Conservation (phyloP, 2,888 invertebrate species). For the Drosophila longiperda region DNA sequence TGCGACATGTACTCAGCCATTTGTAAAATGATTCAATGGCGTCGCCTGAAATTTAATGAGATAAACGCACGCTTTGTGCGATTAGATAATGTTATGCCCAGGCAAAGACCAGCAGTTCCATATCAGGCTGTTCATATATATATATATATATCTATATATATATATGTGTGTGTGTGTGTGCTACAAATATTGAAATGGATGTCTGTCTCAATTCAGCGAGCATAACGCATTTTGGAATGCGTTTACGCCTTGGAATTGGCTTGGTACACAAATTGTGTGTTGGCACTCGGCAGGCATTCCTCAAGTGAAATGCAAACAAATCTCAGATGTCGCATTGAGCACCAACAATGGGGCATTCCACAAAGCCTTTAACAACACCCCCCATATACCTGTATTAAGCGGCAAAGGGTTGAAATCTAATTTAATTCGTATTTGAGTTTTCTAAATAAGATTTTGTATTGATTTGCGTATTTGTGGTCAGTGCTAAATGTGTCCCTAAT, state of each 20-base stretch:
- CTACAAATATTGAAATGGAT: constrained; percentile 1
- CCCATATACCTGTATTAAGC: neutral
- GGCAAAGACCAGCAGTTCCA: constrained; percentile 45
- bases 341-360: constrained; percentile 10
- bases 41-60: constrained; percentile 76
- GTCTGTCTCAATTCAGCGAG: constrained; percentile 20
- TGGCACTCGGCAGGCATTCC: constrained; percentile 8
- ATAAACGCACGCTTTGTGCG: constrained; percentile 71
- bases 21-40: constrained; percentile 79
- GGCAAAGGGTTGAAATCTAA: neutral
- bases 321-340: constrained; percentile 22
- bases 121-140: constrained; percentile 19
- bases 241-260: constrained; percentile 43
- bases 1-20: constrained; percentile 77
- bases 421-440: neutral
- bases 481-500: constrained; percentile 13
- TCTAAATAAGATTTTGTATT: neutral
- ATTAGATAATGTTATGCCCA: constrained; percentile 64
- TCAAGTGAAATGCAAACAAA: constrained; percentile 43
- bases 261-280: constrained; percentile 8
- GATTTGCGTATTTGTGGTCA: neutral
- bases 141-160: neutral
- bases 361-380: neutral
- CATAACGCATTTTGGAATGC: constrained; percentile 48
- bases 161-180: neutral